Base-by-base conservation (phyloP, 1,140 invertebrate species). In the Lordiphosa mommai region DNA sequence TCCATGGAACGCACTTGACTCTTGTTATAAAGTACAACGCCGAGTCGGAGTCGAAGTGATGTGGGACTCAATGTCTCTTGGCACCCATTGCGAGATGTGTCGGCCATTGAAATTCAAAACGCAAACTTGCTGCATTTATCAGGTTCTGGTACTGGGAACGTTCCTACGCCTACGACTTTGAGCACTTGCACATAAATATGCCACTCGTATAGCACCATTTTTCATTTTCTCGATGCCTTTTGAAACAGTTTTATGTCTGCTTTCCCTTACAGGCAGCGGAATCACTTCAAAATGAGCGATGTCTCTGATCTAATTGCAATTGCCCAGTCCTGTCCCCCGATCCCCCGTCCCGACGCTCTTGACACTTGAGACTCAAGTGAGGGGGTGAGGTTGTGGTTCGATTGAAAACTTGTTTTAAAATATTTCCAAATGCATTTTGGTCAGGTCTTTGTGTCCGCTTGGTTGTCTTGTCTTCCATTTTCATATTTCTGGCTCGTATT, bases 111-210 rank as follows among this genome's bases (percentile, higher is more conserved):
- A 76, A 86, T 86, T 86, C 80, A 82, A 86, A 33, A 79, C 74
- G 68, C 80, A 86, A 86, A 70, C 82, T 76, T 86, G 72, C 82
- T 76, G 74, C 71, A 76, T 86, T 80, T 74, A 72, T 86, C 71
- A 73, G 70, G 53, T 68, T 53, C 29, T 61, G 40, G 53, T 58
- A 29, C 46, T 17, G 27, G 14, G 38, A 30, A 32, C 13, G 8
- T 37, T 17, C 40, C 20, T 30, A 10, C 52, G 38, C n/a, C n/a
- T n/a, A n/a, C n/a, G n/a, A n/a, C n/a, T n/a, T n/a, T n/a, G n/a
- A n/a, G n/a, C 47, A 50, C 60, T 65, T 53, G 59, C 41, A 68
- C 74, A 61, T 77, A 55, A 71, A 84, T 49, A 82, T 80, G 71
- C 77, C 37, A 73, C 58, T 76, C 71, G 41, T 60, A 76, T 72